Conservation (phyloP, 53 echinoderm and acorn worm species). For the Crossaster papposus region DNA sequence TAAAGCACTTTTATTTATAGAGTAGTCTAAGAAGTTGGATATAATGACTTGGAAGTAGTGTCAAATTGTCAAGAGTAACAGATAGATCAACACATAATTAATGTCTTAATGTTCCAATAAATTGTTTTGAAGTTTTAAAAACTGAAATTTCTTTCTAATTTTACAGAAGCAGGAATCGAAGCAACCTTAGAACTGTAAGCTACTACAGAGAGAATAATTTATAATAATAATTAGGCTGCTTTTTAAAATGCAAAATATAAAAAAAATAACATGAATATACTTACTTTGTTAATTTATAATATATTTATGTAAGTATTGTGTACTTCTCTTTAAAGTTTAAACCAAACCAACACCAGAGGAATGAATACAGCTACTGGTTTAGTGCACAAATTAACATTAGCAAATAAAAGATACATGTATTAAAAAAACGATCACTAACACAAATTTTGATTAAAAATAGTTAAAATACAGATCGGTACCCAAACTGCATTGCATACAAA, state of each 20-base stretch:
- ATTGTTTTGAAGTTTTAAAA: no score
- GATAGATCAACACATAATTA: no score
- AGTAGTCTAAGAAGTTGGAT: neutral
- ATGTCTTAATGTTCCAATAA: no score
- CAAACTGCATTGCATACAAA: neutral
- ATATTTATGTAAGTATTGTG: neutral
- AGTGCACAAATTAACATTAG: constrained; percentile 14
- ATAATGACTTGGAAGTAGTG: no score
- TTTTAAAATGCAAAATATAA: no score
- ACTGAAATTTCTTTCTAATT: no score
- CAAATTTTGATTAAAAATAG: neutral
- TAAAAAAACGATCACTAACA: neutral
- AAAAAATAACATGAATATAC: neutral
- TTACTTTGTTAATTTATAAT: neutral
- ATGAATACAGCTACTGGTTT: constrained; percentile 1
- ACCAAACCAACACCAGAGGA: neutral
- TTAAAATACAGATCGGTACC: no score
- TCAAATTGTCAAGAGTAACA: no score
- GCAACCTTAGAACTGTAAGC: no score
- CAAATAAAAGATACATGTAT: neutral
- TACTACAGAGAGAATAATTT: no score
- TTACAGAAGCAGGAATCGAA: no score
- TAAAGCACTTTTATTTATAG: neutral
- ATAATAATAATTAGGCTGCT: no score
- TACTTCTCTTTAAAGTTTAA: neutral